Percentiles rank a stretch among this genome's conserved stretches.
Conservation (phyloP, 2,888 invertebrate species). For the Rosalia funebris region DNA sequence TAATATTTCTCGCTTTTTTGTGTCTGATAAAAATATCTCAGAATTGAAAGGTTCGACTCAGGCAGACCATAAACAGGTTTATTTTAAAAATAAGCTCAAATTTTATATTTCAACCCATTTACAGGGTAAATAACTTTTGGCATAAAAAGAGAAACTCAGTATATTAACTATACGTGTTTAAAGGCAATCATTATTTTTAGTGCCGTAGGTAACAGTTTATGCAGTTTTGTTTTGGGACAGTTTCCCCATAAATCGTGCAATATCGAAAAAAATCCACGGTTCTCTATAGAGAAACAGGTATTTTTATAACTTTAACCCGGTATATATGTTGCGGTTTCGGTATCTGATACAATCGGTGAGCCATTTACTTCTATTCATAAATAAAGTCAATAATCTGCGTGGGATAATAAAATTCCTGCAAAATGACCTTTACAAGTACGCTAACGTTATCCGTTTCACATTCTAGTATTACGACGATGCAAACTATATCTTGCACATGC, state of each 20-base stretch:
- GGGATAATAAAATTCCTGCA: constrained; percentile 28
- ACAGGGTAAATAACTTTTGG: no score
- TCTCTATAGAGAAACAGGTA: background rate
- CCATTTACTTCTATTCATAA: constrained; percentile 20
- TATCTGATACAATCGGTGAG: constrained; percentile 25
- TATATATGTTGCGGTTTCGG: constrained; percentile 14
- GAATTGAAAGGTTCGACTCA: no score
- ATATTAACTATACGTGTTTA: no score
- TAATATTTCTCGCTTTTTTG: no score
- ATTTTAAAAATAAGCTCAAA: no score
- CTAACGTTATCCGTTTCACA: constrained; percentile 1
- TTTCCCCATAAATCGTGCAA: constrained; percentile 1
- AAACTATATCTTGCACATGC: no score
- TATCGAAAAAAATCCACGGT: background rate
- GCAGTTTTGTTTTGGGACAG: background rate
- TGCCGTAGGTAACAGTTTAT: no score
- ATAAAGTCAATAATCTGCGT: constrained; percentile 41
- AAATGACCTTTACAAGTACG: constrained; percentile 36
- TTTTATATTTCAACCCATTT: no score
- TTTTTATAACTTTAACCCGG: background rate
- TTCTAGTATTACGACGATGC: background rate
- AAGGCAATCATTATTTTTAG: no score
- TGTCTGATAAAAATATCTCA: no score
- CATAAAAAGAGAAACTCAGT: no score
- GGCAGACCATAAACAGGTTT: no score